Percentiles rank a stretch among this genome's conserved stretches.
These are phyloP conservation scores for Apamea epomidion DNA, from an alignment of 2,888 invertebrate species.

Conservation along the genomic window DNA sequence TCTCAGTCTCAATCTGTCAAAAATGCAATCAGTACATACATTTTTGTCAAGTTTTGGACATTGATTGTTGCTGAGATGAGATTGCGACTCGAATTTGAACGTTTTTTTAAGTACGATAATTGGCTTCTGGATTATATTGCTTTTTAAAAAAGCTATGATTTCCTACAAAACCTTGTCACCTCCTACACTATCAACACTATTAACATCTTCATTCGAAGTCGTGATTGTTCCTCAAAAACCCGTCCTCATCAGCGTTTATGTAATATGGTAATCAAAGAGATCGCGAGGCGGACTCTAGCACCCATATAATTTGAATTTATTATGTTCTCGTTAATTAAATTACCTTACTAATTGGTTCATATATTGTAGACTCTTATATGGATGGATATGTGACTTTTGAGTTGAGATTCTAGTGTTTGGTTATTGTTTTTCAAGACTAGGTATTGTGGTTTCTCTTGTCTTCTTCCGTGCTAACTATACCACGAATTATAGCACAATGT, in stretches of 20 bases:
- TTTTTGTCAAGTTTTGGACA: neutral
- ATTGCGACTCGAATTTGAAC: neutral
- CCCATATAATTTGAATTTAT: conserved; percentile 59
- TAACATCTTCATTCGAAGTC: neutral
- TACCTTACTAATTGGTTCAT: conserved; percentile 51
- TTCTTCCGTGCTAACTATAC: too few relatives aligned
- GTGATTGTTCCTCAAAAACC: conserved; percentile 37
- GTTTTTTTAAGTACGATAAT: neutral
- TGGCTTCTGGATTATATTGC: too few relatives aligned
- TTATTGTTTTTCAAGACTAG: neutral
- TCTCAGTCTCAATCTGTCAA: neutral
- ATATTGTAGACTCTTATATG: neutral
- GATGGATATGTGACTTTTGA: neutral
- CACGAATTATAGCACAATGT: too few relatives aligned
- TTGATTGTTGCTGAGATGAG: neutral
- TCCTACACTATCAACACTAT: neutral
- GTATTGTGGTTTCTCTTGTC: too few relatives aligned
- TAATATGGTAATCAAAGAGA: conserved; percentile 52
- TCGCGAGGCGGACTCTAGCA: conserved; percentile 32
- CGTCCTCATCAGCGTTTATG: conserved; percentile 33
- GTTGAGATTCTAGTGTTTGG: neutral
- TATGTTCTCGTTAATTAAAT: conserved; percentile 65
- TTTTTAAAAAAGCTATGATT: neutral
- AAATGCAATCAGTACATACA: neutral
- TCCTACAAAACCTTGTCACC: neutral